Conservation (phyloP, 2,888 invertebrate genomes). For the Diarsia rubi region DNA sequence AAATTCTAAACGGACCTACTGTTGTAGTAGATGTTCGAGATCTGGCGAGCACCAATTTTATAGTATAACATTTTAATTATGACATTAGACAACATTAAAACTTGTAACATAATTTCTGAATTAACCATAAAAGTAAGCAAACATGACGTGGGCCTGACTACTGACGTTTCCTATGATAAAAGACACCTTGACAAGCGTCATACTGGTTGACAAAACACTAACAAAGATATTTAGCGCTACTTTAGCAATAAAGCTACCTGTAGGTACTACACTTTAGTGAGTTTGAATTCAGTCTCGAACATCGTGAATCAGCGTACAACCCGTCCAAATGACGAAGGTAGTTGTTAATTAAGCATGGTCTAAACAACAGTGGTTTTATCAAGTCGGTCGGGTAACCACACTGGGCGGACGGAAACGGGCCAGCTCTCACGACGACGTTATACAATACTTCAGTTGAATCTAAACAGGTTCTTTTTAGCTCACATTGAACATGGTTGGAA, state of each 20-base stretch:
- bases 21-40: not conserved
- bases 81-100: not conserved
- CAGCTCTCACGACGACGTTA: slow-evolving; percentile 73
- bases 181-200: slow-evolving; percentile 16
- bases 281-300: slow-evolving; percentile 58
- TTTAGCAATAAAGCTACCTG: slow-evolving; percentile 35
- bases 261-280: slow-evolving; percentile 44
- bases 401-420: slow-evolving; percentile 67
- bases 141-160: not conserved
- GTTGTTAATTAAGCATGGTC: slow-evolving; percentile 28
- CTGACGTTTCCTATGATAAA: slow-evolving; percentile 15
- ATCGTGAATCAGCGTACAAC: slow-evolving; percentile 61
- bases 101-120: not conserved
- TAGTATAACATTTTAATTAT: slow-evolving; percentile 8
- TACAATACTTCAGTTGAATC: slow-evolving; percentile 72
- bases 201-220: slow-evolving; percentile 25
- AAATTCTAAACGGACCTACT: slow-evolving; percentile 19
- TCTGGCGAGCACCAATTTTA: not conserved
- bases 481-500: slow-evolving; percentile 63
- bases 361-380: slow-evolving; percentile 44
- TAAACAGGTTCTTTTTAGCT: slow-evolving; percentile 72
- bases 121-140: not conserved
- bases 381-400: slow-evolving; percentile 53
- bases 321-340: slow-evolving; percentile 30
- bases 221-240: slow-evolving; percentile 38